Evolutionary conservation across 1,140 invertebrate species (phyloP).

Genomic region (Drosophila sechellia): DNA sequence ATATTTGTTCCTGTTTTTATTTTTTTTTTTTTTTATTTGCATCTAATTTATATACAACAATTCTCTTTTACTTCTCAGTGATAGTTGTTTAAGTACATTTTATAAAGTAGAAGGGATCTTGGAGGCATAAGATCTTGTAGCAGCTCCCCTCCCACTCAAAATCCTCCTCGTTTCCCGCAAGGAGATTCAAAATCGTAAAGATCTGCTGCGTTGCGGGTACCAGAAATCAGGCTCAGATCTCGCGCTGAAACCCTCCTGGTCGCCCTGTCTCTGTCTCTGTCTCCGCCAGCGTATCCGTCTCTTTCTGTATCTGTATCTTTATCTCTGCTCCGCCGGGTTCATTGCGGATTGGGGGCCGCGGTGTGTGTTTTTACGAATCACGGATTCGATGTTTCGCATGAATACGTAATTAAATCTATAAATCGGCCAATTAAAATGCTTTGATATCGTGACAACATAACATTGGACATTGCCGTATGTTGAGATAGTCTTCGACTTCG

Average conservation of each 20-base stretch:
- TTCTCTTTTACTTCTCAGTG: neutral
- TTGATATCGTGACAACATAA: constrained; percentile 85
- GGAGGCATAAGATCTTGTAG: constrained; percentile 41
- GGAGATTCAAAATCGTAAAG: constrained; percentile 76
- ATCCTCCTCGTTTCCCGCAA: constrained; percentile 2
- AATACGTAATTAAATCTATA: constrained; percentile 85
- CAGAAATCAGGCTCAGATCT: constrained; percentile 68
- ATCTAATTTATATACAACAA: no score
- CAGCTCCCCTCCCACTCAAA: constrained; percentile 19
- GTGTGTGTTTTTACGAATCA: constrained; percentile 85
- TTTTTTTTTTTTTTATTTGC: no score
- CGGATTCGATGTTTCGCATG: constrained; percentile 85
- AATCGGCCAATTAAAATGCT: constrained; percentile 85
- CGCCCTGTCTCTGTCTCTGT: constrained; percentile 15
- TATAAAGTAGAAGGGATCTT: constrained; percentile 24
- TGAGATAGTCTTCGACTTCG: constrained; percentile 33
- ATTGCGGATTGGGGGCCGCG: constrained; percentile 54
- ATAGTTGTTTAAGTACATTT: constrained; percentile 11
- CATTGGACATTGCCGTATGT: constrained; percentile 76
- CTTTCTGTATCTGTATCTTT: constrained; percentile 35
- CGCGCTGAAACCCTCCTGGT: constrained; percentile 19
- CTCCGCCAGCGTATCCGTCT: constrained; percentile 1
- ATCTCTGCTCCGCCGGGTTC: constrained; percentile 11
- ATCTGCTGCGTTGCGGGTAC: constrained; percentile 69
- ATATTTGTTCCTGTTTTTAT: no score